A percentile compares a stretch with the other conserved stretches of the same genome.
phyloP scores from a whole-genome alignment of 2,888 invertebrate genomes.

The Nomada goodeniana region DNA sequence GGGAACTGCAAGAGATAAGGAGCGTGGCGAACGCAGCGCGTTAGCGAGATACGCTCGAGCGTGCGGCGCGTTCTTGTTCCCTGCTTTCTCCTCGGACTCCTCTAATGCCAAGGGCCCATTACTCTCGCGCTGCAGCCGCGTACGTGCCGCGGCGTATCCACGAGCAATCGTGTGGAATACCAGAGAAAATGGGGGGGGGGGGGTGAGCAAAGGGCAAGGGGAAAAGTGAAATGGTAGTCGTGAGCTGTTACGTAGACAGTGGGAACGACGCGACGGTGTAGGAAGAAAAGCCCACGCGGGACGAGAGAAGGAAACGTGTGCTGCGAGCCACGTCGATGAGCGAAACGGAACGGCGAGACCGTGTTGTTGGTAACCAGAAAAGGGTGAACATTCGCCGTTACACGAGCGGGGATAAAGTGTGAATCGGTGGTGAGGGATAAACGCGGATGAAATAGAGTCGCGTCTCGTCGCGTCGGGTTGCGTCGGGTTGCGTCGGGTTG shows the following conservation, averaged over 20 bases:
- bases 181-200: constrained; percentile 63
- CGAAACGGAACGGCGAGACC: neutral
- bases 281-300: neutral
- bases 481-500: neutral
- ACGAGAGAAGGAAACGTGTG: neutral
- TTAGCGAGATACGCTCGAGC: constrained; percentile 50
- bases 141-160: constrained; percentile 40
- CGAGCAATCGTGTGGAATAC: constrained; percentile 61
- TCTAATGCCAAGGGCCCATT: constrained; percentile 56
- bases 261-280: neutral
- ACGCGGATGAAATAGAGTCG: constrained; percentile 1
- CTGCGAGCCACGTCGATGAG: neutral
- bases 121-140: constrained; percentile 58
- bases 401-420: constrained; percentile 1
- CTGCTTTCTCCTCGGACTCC: constrained; percentile 50
- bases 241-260: constrained; percentile 12
- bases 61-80: constrained; percentile 56
- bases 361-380: neutral
- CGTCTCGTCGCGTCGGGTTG: neutral
- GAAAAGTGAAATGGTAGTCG: constrained; percentile 45
- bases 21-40: constrained; percentile 30
- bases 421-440: constrained; percentile 12
- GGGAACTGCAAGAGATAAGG: neutral
- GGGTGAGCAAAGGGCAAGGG: constrained; percentile 27
- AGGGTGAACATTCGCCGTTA: constrained; percentile 17